phyloP scores from a whole-genome alignment of 2,888 invertebrate species.

The Drosophila testacea region DNA sequence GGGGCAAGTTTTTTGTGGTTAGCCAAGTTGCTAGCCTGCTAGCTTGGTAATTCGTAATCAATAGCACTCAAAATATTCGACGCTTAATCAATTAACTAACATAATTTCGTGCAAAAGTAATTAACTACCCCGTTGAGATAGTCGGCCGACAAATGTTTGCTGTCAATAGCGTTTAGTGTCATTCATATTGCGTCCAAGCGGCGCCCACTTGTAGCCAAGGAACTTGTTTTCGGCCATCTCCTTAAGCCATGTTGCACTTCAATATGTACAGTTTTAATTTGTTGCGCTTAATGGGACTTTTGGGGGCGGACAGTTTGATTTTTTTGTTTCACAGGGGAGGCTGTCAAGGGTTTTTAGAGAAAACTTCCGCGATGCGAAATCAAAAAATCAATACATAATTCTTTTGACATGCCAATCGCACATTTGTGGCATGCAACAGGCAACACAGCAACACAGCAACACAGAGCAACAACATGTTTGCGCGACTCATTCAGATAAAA shows the following conservation, averaged over 20 bases:
- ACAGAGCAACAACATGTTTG: constrained; percentile 68
- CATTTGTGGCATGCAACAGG: constrained; percentile 78
- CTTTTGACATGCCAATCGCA: constrained; percentile 82
- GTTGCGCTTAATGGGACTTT: constrained; percentile 28
- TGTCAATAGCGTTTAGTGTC: constrained; percentile 78
- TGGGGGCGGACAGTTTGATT: constrained; percentile 7
- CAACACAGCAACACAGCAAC: constrained; percentile 3
- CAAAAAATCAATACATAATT: constrained; percentile 82
- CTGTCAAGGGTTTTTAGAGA: constrained; percentile 4
- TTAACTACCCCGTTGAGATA: constrained; percentile 72
- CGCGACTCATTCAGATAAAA: constrained; percentile 78
- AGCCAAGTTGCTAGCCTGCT: neutral
- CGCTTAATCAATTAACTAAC: constrained; percentile 76
- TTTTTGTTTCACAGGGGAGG: neutral
- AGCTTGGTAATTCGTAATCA: constrained; percentile 25
- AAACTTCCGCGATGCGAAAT: constrained; percentile 63
- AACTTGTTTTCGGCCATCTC: constrained; percentile 54
- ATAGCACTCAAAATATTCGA: constrained; percentile 55
- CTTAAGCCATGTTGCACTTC: constrained; percentile 10
- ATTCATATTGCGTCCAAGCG: constrained; percentile 66
- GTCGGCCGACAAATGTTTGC: constrained; percentile 74
- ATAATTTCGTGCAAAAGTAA: constrained; percentile 80
- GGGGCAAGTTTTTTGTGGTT: neutral
- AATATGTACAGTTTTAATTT: constrained; percentile 25
- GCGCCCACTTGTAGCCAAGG: constrained; percentile 58